phyloP scores from a whole-genome alignment of 2,113 vertebrate species.

The Oryctolagus cuniculus region DNA sequence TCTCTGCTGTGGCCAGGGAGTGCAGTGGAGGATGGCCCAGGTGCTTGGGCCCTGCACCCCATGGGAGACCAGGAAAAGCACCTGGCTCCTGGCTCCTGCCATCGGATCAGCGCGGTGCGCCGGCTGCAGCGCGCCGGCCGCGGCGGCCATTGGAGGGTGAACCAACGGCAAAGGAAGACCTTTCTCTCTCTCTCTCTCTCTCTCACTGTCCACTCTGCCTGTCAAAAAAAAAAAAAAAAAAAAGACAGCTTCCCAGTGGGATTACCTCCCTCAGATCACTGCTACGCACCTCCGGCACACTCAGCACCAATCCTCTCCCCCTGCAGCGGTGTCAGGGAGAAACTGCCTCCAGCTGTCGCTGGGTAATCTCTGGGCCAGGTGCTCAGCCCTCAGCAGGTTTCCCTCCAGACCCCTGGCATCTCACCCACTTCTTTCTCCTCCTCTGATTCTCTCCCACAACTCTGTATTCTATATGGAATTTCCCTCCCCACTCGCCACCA shows the following conservation, averaged over 20 bases:
- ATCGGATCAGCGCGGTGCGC: too few species aligned
- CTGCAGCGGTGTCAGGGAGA: rapidly evolving
- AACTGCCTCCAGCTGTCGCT: background rate
- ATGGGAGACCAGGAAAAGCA: too few species aligned
- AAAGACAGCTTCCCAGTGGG: background rate
- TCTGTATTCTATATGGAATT: background rate
- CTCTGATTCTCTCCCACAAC: background rate
- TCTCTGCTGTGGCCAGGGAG: too few species aligned
- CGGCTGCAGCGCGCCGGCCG: too few species aligned
- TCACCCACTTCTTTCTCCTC: background rate
- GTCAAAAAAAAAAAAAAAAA: too few species aligned
- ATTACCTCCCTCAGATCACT: background rate
- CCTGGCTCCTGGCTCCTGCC: too few species aligned
- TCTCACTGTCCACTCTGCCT: too few species aligned
- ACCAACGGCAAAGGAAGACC: too few species aligned
- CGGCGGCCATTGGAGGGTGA: too few species aligned
- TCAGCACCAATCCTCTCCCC: background rate
- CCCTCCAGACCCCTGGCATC: background rate
- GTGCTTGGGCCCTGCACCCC: too few species aligned
- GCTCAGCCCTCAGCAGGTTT: background rate
- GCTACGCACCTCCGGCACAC: background rate
- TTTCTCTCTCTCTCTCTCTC: too few species aligned
- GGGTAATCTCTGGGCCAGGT: background rate
- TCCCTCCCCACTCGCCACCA: background rate
- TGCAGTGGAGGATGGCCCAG: too few species aligned